Evolutionary conservation across 2,113 vertebrate species (phyloP).

Genomic region (Suricata suricatta): DNA sequence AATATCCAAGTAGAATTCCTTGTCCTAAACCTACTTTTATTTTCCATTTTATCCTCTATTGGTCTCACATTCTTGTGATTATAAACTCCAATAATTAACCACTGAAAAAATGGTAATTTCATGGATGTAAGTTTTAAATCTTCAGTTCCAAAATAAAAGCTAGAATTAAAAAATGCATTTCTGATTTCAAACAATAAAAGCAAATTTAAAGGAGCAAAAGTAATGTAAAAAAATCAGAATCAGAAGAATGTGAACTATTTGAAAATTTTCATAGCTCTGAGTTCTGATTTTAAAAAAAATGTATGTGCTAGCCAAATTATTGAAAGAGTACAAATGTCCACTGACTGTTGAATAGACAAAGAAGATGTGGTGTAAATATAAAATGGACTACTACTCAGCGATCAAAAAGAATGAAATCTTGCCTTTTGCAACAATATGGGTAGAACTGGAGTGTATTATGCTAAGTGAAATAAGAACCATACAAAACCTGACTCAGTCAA

Average conservation of each 20-base stretch:
- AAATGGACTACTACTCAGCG: no score
- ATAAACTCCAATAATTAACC: not conserved
- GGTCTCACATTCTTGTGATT: not conserved
- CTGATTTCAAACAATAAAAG: not conserved
- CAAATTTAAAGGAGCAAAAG: constrained; percentile 27
- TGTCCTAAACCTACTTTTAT: not conserved
- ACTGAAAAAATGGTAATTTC: not conserved
- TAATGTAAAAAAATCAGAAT: not conserved
- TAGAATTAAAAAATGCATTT: not conserved
- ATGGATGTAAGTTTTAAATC: not conserved
- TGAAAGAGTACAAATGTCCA: no score
- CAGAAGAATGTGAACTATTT: not conserved
- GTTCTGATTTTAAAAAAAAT: not conserved
- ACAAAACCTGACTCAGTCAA: no score
- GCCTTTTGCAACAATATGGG: no score
- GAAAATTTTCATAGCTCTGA: not conserved
- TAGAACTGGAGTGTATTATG: no score
- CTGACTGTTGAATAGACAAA: no score
- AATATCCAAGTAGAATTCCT: constrained; percentile 34
- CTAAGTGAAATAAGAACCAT: no score
- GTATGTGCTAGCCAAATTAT: no score
- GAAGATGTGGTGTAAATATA: no score
- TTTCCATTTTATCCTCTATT: constrained; percentile 37
- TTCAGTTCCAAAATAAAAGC: constrained; percentile 17
- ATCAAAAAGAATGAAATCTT: no score